Base-by-base conservation (phyloP, 2,113 vertebrate genomes). In the Phyllostomus discolor region DNA sequence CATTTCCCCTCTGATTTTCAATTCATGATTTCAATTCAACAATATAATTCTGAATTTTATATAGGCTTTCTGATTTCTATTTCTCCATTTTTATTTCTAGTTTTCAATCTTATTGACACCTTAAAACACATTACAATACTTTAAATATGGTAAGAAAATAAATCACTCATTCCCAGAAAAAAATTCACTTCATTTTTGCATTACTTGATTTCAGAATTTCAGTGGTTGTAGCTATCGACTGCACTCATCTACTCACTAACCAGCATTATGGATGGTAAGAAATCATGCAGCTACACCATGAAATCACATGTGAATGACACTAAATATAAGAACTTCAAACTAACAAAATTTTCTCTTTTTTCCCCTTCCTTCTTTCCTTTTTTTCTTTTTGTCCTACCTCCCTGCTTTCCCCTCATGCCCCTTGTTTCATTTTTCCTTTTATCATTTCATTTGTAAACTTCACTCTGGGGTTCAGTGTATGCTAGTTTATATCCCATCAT, bases 71-170 rank as follows among this genome's bases (percentile, higher is more conserved):
- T 70, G 26, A 92, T 12, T 28, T 41, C 26, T 14, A 57, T 46
- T 66, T 89, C 43, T 95, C 28, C 16, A 2, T 84, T 94, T 92
- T 79, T 72, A 12, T 79, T 66, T 94, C 19, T 80, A 48, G 50
- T 57, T 62, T 70, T 31, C 38, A 72, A 28, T 73, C 80, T 46
- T 54, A 78, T 59, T 80, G 69, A 52, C 8, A 15, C 43, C 3
- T 94, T 69, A 35, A 52, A 94, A 59, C 10, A 79, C 28, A 50
- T 69, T 75, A 41, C 75, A 73, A 91, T 69, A 70, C 54, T 86
- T 88, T 78, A 87, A 59, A n/a, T 88, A n/a, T 43, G 22, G 20
- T 83, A 83, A 83, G 52, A 91, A 91, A 91, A 86, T 86, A 81
- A 85, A 83, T 82, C 24, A 41, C 8, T 83, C 62, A 70, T 91